phyloP scores from a whole-genome alignment of 2,888 invertebrate genomes.

The Papilio gigon region DNA sequence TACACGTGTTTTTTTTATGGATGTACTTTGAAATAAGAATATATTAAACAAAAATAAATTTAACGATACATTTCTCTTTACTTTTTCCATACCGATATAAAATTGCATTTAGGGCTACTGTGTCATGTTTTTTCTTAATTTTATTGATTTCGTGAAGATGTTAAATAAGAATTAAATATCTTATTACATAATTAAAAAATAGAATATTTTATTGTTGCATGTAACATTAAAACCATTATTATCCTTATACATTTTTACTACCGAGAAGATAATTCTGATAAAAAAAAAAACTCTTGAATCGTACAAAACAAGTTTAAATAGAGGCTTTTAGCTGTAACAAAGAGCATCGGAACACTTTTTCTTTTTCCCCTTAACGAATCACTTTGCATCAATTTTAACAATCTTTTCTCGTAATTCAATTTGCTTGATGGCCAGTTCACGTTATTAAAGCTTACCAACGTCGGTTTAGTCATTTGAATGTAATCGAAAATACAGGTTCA shows the following conservation, averaged over 20 bases:
- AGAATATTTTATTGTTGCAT: background rate
- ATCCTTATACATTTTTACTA: background rate
- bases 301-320: conserved; percentile 16
- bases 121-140: background rate
- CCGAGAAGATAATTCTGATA: background rate
- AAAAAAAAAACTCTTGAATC: background rate
- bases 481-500: background rate
- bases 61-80: too few relatives aligned
- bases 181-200: too few relatives aligned
- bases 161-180: too few relatives aligned
- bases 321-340: conserved; percentile 30
- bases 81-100: too few relatives aligned
- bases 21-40: too few relatives aligned
- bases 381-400: conserved; percentile 39
- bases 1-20: too few relatives aligned
- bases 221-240: background rate
- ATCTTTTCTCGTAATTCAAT: conserved; percentile 38
- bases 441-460: conserved; percentile 29
- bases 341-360: conserved; percentile 31
- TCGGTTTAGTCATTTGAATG: conserved; percentile 1
- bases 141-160: background rate
- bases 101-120: too few relatives aligned
- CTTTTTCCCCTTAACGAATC: conserved; percentile 39
- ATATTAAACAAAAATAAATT: background rate
- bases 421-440: conserved; percentile 24